Conservation (phyloP, 2,888 invertebrate genomes). For the Lasioglossum zephyrum region DNA sequence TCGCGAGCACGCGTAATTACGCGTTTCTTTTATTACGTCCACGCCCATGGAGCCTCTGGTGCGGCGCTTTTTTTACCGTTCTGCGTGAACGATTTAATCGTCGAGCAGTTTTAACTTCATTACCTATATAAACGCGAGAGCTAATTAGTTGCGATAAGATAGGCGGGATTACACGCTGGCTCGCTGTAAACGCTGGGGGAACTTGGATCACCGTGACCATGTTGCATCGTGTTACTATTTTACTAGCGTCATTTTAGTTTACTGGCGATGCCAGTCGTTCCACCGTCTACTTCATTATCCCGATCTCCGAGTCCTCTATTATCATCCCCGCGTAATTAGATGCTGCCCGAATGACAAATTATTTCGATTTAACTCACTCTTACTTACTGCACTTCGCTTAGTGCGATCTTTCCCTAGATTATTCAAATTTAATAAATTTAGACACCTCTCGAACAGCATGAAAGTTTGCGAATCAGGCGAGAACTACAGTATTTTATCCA, state of each 20-base stretch:
- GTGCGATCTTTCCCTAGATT: not conserved
- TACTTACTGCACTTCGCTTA: not conserved
- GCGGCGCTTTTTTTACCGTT: not conserved
- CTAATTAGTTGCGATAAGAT: constrained; percentile 45
- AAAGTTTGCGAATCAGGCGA: not conserved
- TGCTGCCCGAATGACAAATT: not conserved
- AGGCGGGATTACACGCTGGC: constrained; percentile 2
- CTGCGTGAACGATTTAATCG: not conserved
- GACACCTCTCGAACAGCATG: no score
- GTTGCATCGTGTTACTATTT: constrained; percentile 8
- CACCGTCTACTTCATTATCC: not conserved
- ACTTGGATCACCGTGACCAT: constrained; percentile 7
- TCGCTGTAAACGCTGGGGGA: not conserved
- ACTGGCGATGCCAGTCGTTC: not conserved
- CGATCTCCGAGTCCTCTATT: not conserved
- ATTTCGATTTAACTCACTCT: not conserved
- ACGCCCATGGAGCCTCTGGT: constrained; percentile 13
- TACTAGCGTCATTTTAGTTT: constrained; percentile 1
- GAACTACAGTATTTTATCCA: no score
- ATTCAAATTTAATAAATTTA: not conserved
- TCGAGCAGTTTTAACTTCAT: constrained; percentile 9
- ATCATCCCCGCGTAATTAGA: not conserved
- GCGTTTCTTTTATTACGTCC: constrained; percentile 27
- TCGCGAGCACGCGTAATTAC: constrained; percentile 10
- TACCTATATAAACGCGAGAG: constrained; percentile 8